phyloP scores from a whole-genome alignment of 1,140 invertebrate species.

The Pantala flavescens region DNA sequence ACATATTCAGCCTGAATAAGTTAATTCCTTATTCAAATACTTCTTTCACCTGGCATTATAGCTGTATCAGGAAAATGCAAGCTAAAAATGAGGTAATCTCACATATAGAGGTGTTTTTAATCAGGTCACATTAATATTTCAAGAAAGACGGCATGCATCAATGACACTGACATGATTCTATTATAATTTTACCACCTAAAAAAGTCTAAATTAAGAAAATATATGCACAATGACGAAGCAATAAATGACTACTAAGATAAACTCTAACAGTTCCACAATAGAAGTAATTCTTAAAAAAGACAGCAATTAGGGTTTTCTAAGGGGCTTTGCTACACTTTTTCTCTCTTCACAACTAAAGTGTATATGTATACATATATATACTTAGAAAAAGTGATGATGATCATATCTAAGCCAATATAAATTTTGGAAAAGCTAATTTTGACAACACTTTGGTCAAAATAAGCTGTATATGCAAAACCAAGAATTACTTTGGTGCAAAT shows the following conservation, averaged over 20 bases:
- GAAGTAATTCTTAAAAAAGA: background rate
- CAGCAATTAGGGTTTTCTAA: background rate
- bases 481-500: background rate
- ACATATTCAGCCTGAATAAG: background rate
- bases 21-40: background rate
- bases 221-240: background rate
- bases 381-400: background rate
- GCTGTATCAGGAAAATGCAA: background rate
- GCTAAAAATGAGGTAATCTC: conserved; percentile 5
- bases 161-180: background rate
- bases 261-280: background rate
- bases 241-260: conserved; percentile 1
- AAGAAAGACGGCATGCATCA: background rate
- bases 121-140: background rate
- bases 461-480: background rate
- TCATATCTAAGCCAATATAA: background rate
- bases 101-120: background rate
- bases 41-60: background rate
- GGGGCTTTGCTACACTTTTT: too few relatives aligned
- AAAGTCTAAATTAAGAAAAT: background rate
- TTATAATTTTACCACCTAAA: background rate
- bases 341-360: background rate
- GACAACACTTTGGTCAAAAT: background rate
- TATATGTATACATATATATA: background rate
- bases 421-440: background rate